phyloP scores from a whole-genome alignment of 2,888 invertebrate genomes.

The Adelphocoris suturalis region DNA sequence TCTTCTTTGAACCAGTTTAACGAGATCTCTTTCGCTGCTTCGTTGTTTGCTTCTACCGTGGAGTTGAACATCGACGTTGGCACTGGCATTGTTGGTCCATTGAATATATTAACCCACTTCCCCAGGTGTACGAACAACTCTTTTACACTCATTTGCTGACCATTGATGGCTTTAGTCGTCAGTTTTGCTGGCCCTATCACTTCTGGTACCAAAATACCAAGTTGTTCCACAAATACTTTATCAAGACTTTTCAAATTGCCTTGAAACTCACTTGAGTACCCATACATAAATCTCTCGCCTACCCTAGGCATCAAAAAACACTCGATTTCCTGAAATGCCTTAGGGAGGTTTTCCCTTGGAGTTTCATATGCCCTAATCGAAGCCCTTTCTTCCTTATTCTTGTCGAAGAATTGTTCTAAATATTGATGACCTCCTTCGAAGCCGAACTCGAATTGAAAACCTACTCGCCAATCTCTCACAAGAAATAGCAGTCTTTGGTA shows the following conservation, averaged over 20 bases:
- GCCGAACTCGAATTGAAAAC: constrained; percentile 96
- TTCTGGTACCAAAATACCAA: background rate
- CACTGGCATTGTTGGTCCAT: constrained; percentile 19
- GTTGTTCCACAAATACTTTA: background rate
- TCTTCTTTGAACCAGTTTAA: constrained; percentile 7
- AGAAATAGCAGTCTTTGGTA: constrained; percentile 93
- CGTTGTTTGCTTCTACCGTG: constrained; percentile 44
- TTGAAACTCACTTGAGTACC: background rate
- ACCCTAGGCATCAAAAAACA: constrained; percentile 44
- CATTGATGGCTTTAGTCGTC: constrained; percentile 5
- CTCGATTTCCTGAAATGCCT: constrained; percentile 14
- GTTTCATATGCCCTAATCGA: background rate
- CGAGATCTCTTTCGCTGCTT: background rate
- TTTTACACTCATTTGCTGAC: background rate
- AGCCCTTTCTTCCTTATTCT: background rate
- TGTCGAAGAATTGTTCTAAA: constrained; percentile 80
- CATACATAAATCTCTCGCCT: background rate
- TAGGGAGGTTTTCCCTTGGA: background rate
- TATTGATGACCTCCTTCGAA: constrained; percentile 91
- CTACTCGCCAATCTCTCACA: constrained; percentile 97
- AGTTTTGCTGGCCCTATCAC: constrained; percentile 6
- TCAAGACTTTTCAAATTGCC: background rate
- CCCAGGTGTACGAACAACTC: constrained; percentile 12
- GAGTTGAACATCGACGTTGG: constrained; percentile 40
- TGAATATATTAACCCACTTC: background rate